Conservation (phyloP, 2,888 invertebrate genomes). For the Timandra comae region DNA sequence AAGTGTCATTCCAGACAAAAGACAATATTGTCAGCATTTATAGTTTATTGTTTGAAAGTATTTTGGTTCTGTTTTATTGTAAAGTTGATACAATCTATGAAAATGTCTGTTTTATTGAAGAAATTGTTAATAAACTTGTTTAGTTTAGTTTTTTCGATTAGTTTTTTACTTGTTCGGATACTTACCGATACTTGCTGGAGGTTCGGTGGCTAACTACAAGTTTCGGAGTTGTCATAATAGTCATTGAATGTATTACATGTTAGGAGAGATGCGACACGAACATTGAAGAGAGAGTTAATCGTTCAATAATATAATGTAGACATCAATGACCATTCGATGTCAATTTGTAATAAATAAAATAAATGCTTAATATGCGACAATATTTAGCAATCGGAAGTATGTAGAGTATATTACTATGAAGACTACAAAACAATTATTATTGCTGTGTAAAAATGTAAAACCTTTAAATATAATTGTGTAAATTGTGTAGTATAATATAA, state of each 20-base stretch:
- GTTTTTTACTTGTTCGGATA: conserved; percentile 53
- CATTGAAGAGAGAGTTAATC: conserved; percentile 30
- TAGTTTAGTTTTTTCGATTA: conserved; percentile 51
- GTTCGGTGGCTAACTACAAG: conserved; percentile 48
- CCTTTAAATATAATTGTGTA: conserved; percentile 70
- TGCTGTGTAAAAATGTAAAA: conserved; percentile 75
- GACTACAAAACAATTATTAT: conserved; percentile 73
- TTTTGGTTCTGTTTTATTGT: conserved; percentile 39
- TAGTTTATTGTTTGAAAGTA: conserved; percentile 58
- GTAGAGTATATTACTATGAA: conserved; percentile 69
- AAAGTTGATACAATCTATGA: conserved; percentile 39
- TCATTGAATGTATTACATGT: conserved; percentile 34
- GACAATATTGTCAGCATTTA: conserved; percentile 75
- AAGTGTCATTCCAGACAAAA: conserved; percentile 76
- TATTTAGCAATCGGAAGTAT: conserved; percentile 72
- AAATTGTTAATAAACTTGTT: conserved; percentile 46
- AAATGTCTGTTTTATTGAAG: conserved; percentile 41
- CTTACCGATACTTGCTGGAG: conserved; percentile 45
- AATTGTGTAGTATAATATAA: conserved; percentile 75
- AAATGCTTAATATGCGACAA: conserved; percentile 73
- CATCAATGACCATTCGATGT: conserved; percentile 57
- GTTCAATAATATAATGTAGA: conserved; percentile 45
- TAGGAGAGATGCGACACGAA: conserved; percentile 26
- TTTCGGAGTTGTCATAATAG: conserved; percentile 42
- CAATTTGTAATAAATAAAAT: conserved; percentile 35